Evolutionary conservation across 2,113 vertebrate species (phyloP).

Genomic region (Eretmochelys imbricata): DNA sequence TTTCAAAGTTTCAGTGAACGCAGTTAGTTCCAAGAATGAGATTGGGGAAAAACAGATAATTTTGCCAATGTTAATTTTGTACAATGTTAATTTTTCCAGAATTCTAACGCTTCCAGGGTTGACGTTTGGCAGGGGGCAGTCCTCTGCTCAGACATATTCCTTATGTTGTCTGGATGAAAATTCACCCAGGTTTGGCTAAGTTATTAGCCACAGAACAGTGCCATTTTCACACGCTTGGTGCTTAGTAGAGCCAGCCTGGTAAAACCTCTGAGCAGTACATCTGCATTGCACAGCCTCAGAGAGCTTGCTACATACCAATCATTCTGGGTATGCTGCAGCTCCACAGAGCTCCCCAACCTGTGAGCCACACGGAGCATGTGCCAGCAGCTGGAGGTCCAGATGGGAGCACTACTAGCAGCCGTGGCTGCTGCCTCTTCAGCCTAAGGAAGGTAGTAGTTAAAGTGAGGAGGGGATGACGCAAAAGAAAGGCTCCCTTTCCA

Average conservation of each 20-base stretch:
- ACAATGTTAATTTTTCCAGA: neutral
- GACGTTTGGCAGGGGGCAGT: neutral
- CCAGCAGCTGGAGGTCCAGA: neutral
- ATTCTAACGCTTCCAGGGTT: neutral
- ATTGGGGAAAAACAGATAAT: neutral
- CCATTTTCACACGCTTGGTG: neutral
- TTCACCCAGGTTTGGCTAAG: neutral
- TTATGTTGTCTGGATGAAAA: neutral
- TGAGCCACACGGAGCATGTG: neutral
- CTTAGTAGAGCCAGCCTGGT: neutral
- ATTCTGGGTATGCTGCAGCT: neutral
- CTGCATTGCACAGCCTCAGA: neutral
- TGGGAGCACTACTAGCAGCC: neutral
- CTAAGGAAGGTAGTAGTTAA: neutral
- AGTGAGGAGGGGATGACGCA: neutral
- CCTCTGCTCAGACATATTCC: neutral
- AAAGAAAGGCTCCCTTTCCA: neutral
- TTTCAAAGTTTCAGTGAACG: neutral
- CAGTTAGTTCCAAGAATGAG: constrained; percentile 21
- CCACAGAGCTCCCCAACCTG: neutral
- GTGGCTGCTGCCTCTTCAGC: neutral
- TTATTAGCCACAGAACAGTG: neutral
- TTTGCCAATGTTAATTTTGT: neutral
- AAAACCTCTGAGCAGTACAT: neutral
- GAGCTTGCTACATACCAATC: neutral